Evolutionary conservation across 2,113 vertebrate species (phyloP).

Genomic region (Phalacrocorax aristotelis): DNA sequence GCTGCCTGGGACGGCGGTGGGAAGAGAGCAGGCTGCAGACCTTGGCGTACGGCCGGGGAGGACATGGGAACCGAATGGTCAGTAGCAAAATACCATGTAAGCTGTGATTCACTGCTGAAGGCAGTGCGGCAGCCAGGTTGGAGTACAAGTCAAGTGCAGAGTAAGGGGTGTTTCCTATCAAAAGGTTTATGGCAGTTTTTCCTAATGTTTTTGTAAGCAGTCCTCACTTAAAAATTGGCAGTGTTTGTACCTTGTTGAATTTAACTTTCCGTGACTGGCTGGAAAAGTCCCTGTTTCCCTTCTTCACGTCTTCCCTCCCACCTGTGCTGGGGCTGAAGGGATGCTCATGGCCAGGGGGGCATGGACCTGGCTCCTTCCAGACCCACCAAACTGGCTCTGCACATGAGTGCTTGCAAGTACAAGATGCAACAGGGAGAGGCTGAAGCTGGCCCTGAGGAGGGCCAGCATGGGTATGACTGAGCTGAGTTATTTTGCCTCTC

Average conservation of each 20-base stretch:
- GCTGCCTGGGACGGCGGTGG: rapidly evolving
- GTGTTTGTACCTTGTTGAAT: neutral
- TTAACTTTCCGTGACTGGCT: neutral
- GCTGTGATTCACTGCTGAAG: neutral
- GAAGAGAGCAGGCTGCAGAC: neutral
- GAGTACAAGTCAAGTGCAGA: neutral
- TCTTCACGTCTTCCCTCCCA: neutral
- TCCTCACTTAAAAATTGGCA: neutral
- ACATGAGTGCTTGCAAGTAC: neutral
- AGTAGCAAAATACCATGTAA: neutral
- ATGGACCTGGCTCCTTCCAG: neutral
- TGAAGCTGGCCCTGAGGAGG: neutral
- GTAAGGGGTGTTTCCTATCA: neutral
- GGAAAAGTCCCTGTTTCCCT: neutral
- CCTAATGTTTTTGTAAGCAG: neutral
- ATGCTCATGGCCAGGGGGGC: rapidly evolving
- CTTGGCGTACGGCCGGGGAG: rapidly evolving
- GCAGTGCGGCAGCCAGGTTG: neutral
- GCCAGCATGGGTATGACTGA: neutral
- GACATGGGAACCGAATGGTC: neutral
- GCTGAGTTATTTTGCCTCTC: neutral
- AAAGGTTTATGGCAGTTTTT: neutral
- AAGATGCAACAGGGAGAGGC: rapidly evolving
- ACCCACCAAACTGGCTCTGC: neutral
- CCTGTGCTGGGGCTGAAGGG: neutral